A percentile compares a stretch with the other conserved stretches of the same genome.
Evolutionary conservation across 1,140 invertebrate species (phyloP).

Genomic region (Trachymyrmex septentrionalis): DNA sequence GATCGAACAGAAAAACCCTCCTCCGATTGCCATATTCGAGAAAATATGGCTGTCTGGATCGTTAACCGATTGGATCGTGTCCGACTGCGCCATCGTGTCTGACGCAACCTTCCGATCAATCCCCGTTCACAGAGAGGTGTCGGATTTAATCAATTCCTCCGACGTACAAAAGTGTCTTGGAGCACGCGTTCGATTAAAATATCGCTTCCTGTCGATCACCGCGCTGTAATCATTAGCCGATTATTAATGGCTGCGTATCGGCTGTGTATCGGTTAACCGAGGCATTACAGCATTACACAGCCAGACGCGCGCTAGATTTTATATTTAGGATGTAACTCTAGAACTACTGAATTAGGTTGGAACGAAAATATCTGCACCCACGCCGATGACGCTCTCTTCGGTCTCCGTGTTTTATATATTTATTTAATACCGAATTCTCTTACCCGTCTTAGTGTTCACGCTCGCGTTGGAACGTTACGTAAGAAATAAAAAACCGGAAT

Average conservation of each 20-base stretch:
- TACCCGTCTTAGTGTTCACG: background rate
- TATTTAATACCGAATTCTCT: slow-evolving; percentile 56
- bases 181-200: slow-evolving; percentile 11
- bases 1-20: slow-evolving; percentile 57
- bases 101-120: slow-evolving; percentile 32
- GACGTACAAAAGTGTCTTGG: background rate
- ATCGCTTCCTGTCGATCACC: slow-evolving; percentile 6
- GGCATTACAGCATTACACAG: slow-evolving; percentile 71
- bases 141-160: slow-evolving; percentile 13
- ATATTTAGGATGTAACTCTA: slow-evolving; percentile 85
- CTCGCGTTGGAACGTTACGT: background rate
- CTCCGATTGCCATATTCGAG: slow-evolving; percentile 76
- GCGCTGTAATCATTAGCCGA: slow-evolving; percentile 10
- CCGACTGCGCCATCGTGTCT: background rate
- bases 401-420: slow-evolving; percentile 63
- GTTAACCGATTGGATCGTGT: slow-evolving; percentile 46
- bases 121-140: background rate
- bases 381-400: slow-evolving; percentile 65
- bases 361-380: slow-evolving; percentile 83
- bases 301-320: slow-evolving; percentile 82
- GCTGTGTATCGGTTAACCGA: background rate
- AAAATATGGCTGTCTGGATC: slow-evolving; percentile 75
- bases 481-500: slow-evolving; percentile 9
- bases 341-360: slow-evolving; percentile 85
- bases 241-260: slow-evolving; percentile 21